Conservation (phyloP, 2,113 vertebrate genomes). For the Motacilla alba region DNA sequence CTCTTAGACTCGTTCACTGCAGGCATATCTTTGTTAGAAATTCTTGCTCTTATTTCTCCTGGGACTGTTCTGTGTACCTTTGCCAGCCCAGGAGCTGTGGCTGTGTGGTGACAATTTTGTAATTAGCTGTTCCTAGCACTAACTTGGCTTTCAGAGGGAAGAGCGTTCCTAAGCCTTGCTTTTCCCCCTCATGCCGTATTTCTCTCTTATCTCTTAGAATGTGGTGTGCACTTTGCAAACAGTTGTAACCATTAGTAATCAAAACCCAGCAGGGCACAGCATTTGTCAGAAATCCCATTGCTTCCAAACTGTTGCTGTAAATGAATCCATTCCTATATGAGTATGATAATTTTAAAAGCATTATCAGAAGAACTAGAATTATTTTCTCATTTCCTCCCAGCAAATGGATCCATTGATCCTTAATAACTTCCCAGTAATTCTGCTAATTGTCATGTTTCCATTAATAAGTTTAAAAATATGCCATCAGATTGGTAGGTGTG, state of each 20-base stretch:
- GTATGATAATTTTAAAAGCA: neutral
- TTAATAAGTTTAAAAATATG: neutral
- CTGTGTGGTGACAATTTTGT: neutral
- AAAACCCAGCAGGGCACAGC: neutral
- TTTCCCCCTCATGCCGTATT: neutral
- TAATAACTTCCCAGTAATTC: neutral
- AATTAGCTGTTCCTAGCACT: neutral
- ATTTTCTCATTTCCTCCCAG: slow-evolving; percentile 12
- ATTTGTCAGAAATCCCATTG: neutral
- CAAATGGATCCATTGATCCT: slow-evolving; percentile 10
- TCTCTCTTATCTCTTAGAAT: neutral
- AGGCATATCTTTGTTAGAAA: neutral
- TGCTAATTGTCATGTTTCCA: neutral
- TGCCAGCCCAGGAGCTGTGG: neutral
- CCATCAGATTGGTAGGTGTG: neutral
- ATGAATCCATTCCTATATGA: neutral
- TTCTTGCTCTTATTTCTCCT: neutral
- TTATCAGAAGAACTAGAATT: neutral
- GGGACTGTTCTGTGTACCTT: neutral
- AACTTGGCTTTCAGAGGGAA: neutral
- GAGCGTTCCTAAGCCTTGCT: neutral
- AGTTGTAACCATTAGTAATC: neutral
- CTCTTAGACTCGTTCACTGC: neutral
- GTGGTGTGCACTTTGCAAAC: neutral
- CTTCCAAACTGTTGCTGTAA: neutral